A percentile compares a stretch with the other conserved stretches of the same genome.
Evolutionary conservation across 1,140 invertebrate species (phyloP).

Genomic region (Drosophila auraria): DNA sequence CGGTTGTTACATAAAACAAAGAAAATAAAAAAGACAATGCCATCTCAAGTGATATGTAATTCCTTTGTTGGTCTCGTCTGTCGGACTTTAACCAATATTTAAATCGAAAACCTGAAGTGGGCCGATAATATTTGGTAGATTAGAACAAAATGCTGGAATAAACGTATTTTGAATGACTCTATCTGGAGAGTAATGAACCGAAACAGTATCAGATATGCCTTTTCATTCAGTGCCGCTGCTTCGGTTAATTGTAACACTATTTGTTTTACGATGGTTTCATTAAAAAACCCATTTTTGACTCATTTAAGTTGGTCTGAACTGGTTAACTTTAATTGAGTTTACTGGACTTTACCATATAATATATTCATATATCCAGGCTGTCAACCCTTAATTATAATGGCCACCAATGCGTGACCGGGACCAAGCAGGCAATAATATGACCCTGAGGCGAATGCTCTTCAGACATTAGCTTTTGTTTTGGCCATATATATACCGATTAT

Average conservation of each 20-base stretch:
- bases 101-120: constrained; percentile 4
- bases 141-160: neutral
- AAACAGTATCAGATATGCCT: constrained; percentile 11
- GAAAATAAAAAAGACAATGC: neutral
- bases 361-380: neutral
- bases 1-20: constrained; percentile 1
- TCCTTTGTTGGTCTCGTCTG: neutral
- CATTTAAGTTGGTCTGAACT: constrained; percentile 7
- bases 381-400: constrained; percentile 35
- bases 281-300: constrained; percentile 22
- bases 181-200: constrained; percentile 44
- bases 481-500: neutral
- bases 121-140: constrained; percentile 16
- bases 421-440: neutral
- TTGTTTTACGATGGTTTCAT: constrained; percentile 4
- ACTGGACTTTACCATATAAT: constrained; percentile 16
- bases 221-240: neutral
- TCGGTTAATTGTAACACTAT: constrained; percentile 20
- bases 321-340: constrained; percentile 31
- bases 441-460: constrained; percentile 12
- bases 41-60: neutral
- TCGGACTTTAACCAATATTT: constrained; percentile 24
- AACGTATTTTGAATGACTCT: neutral
- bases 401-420: constrained; percentile 39
- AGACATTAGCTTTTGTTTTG: constrained; percentile 13